Conservation (phyloP, 2,113 vertebrate genomes). For the Bothrops jararaca region DNA sequence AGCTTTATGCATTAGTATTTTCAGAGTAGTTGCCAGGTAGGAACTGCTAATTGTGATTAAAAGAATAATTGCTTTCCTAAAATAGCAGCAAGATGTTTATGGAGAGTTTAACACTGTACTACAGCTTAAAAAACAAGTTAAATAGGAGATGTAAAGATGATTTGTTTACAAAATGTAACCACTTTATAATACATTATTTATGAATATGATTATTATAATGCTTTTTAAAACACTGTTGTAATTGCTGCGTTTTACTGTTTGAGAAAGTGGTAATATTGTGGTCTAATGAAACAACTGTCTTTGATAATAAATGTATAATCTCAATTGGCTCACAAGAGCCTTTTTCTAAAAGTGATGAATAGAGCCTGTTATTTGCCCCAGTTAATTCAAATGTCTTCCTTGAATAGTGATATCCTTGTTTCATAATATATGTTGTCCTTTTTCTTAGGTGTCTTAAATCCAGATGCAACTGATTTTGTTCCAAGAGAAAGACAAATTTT, state of each 20-base stretch:
- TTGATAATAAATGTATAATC: background rate
- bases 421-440: background rate
- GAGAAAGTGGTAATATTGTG: background rate
- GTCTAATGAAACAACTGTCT: background rate
- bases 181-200: background rate
- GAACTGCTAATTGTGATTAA: background rate
- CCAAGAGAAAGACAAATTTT: slow-evolving; percentile 69
- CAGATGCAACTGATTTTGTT: slow-evolving; percentile 72
- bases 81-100: background rate
- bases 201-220: background rate
- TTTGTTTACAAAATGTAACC: background rate
- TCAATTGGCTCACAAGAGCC: background rate
- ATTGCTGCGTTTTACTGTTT: background rate
- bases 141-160: background rate
- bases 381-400: background rate
- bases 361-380: background rate
- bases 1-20: background rate
- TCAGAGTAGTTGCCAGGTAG: no score
- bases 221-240: background rate
- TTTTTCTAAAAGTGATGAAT: background rate
- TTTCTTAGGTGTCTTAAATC: slow-evolving; percentile 69
- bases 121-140: background rate
- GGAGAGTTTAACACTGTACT: background rate
- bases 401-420: background rate
- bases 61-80: background rate